Percentiles rank a stretch among this genome's conserved stretches.
phyloP scores from a whole-genome alignment of 2,797 vertebrate species.

The Halcyon leucocephala region DNA sequence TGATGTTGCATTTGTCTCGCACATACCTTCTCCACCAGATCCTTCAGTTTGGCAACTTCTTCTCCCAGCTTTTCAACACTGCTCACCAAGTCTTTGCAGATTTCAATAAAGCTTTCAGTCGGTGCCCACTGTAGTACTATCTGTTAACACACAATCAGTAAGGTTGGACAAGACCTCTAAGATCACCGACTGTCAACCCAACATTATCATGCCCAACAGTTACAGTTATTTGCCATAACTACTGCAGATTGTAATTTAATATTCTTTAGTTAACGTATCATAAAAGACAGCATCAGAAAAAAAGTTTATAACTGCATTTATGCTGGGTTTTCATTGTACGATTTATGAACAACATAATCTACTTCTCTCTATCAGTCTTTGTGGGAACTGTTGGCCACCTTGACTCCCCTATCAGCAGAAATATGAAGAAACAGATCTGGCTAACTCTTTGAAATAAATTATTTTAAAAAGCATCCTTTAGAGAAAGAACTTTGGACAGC shows the following conservation, averaged over 20 bases:
- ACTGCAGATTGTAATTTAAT: not conserved
- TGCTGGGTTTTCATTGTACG: not conserved
- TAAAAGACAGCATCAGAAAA: not conserved
- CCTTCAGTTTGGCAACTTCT: conserved; percentile 86
- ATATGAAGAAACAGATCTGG: not conserved
- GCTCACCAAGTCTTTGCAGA: conserved; percentile 85
- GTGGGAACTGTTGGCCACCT: not conserved
- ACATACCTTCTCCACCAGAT: conserved; percentile 84
- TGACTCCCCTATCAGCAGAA: conserved; percentile 19
- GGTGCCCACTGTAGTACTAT: conserved; percentile 87
- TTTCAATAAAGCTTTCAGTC: conserved; percentile 77
- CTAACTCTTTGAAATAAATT: not conserved
- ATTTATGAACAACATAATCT: not conserved
- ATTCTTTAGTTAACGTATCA: not conserved
- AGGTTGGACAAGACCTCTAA: too few species aligned
- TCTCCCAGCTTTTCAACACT: conserved; percentile 83
- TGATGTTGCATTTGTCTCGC: not conserved
- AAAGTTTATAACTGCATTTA: not conserved
- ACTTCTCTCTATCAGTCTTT: conserved; percentile 1
- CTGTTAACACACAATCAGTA: conserved; percentile 63
- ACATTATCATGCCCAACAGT: not conserved
- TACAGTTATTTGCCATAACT: conserved; percentile 35
- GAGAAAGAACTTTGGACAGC: not conserved
- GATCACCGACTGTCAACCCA: too few species aligned
- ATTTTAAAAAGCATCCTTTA: not conserved